A percentile compares a stretch with the other conserved stretches of the same genome.
phyloP scores from a whole-genome alignment of 2,888 invertebrate species.

The Campoplex capitator region DNA sequence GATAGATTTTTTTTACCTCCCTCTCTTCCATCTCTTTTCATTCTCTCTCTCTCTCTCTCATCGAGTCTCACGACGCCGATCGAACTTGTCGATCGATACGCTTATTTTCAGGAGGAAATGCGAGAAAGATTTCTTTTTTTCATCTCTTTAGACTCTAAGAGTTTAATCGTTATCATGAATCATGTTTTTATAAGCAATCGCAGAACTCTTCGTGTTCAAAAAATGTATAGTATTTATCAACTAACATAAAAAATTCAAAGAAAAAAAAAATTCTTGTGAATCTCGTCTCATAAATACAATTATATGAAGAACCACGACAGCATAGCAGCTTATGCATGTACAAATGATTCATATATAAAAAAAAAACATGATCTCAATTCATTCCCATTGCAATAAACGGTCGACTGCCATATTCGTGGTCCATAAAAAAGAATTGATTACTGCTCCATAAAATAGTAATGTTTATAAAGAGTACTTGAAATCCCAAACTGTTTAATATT shows the following conservation, averaged over 20 bases:
- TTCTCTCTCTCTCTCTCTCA: neutral
- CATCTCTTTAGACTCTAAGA: neutral
- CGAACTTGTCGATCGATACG: slow-evolving; percentile 52
- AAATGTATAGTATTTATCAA: neutral
- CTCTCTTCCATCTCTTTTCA: neutral
- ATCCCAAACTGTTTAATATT: neutral
- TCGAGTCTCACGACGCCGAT: slow-evolving; percentile 27
- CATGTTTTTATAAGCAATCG: neutral
- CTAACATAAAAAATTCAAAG: neutral
- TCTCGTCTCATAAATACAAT: neutral
- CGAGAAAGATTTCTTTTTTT: slow-evolving; percentile 2
- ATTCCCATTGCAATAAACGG: too few species aligned
- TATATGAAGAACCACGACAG: neutral
- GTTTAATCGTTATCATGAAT: neutral
- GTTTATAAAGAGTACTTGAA: neutral
- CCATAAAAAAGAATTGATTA: neutral
- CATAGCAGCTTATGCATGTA: neutral
- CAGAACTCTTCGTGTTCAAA: neutral
- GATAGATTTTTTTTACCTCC: slow-evolving; percentile 51
- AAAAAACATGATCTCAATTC: neutral
- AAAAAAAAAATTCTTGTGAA: neutral
- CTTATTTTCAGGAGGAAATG: slow-evolving; percentile 45
- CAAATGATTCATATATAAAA: neutral
- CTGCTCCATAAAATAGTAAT: neutral
- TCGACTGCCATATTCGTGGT: neutral